Evolutionary conservation across 2,797 vertebrate genomes (phyloP), one percentile per base, ranked within the genome.

Genomic region (Thamnophis elegans): DNA sequence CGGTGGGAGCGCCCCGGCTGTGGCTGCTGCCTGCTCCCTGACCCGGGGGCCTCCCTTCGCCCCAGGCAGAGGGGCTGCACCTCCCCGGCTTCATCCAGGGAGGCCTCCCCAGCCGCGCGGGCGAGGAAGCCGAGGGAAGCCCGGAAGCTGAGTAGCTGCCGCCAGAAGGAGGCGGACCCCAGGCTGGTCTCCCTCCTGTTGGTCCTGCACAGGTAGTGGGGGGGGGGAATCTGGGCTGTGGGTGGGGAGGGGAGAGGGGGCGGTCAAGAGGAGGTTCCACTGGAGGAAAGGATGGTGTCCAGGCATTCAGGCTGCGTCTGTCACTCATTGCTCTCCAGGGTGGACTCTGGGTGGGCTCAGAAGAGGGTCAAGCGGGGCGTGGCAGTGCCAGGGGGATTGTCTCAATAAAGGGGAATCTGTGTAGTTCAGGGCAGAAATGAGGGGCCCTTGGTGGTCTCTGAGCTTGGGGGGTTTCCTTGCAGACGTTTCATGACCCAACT

Each of bases 171-270:
- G 78, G 91, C 96, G 88, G 97, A 97, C 94, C 96, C 95, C 92
- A 96, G 94, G 25, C 96, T 97, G 1, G 96, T 97, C 11, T 96
- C 97, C 82, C 94, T 97, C 91, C 96, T 97, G 85, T 94, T 97
- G 92, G 96, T 92, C 95, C 96, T 96, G 47, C 96, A 96, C 96
- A 97, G 97, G 97, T 97, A 97, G 90, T 0, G 22, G 54, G 68
- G 68, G 4, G 47, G 73, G 68, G 8, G 55, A 68, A 18, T 73
- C n/a, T 8, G 22, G 25, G 36, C 12, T 13, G 42, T 1, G 3
- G 13, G 9, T 9, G 51, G 59, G 59, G 13, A 18, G 26, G 59
- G 10, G 88, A 2, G 87, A 9, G 14, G 25, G 5, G 53, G n/a
- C 3, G 6, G 25, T 28, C 32, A 10, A 1, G 54, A 8, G 59